phyloP scores from a whole-genome alignment of 2,797 vertebrate species.

The Sebastiscus albofasciatus region DNA sequence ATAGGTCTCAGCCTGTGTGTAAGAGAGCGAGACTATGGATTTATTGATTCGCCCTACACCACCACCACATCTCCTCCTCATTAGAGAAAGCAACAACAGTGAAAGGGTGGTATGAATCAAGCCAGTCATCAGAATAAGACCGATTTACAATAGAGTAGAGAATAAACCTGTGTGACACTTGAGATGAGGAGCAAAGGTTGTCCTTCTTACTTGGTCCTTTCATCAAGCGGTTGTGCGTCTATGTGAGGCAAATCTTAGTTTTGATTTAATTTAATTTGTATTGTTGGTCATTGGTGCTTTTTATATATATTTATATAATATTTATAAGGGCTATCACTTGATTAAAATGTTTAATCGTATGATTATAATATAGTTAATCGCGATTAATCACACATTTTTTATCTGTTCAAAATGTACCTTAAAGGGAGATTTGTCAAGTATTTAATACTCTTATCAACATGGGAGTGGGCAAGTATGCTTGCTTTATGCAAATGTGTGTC shows the following conservation, averaged over 20 bases:
- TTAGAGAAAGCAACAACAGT: neutral
- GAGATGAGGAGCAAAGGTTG: neutral
- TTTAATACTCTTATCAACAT: too few relatives aligned
- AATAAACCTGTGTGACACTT: neutral
- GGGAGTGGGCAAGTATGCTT: rapidly evolving
- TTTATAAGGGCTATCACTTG: too few relatives aligned
- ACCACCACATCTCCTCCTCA: conserved; percentile 13
- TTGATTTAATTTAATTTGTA: too few relatives aligned
- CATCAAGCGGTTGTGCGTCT: neutral
- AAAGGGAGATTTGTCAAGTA: too few relatives aligned
- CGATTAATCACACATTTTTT: too few relatives aligned
- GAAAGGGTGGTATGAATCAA: neutral
- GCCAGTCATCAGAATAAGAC: neutral
- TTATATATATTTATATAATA: too few relatives aligned
- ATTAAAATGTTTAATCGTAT: too few relatives aligned
- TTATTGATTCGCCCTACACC: conserved; percentile 33
- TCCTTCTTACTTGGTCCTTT: neutral
- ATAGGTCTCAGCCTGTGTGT: neutral
- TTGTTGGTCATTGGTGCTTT: too few relatives aligned
- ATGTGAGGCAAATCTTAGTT: neutral
- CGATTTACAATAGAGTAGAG: neutral
- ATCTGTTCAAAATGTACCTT: too few relatives aligned
- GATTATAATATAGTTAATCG: too few relatives aligned
- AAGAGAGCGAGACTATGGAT: conserved; percentile 27
- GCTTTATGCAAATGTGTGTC: too few relatives aligned